Percentiles rank a stretch among this genome's conserved stretches.
Conservation (phyloP, 2,113 vertebrate genomes). For the Elanoides forficatus region DNA sequence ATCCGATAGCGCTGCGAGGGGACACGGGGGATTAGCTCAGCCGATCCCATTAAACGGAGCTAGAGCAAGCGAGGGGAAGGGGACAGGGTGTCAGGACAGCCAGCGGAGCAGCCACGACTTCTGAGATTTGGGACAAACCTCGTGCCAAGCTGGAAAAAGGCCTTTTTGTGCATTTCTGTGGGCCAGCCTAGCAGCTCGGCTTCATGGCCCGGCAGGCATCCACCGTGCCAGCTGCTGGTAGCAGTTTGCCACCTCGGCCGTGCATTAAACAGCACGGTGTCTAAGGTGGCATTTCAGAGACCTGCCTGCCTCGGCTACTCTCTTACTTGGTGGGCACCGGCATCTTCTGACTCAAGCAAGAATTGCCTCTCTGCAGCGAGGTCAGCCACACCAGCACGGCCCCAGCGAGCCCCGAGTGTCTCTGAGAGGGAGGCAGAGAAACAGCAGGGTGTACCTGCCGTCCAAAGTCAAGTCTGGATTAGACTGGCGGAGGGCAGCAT, state of each 20-base stretch:
- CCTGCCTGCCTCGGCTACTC: fast-evolving
- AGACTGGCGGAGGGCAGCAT: fast-evolving
- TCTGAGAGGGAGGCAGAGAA: not conserved
- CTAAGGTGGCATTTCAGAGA: not conserved
- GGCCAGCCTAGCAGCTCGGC: fast-evolving
- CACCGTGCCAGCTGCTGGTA: not conserved
- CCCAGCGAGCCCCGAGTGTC: not conserved
- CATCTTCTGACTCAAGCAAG: not conserved
- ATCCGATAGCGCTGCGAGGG: fast-evolving
- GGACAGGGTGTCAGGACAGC: not conserved
- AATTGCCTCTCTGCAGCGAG: not conserved
- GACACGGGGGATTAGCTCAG: not conserved
- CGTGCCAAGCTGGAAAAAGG: not conserved
- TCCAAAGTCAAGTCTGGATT: conserved; percentile 3
- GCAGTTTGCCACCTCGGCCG: not conserved
- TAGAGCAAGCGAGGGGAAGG: not conserved
- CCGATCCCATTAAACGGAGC: conserved; percentile 15
- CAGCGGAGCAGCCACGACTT: not conserved
- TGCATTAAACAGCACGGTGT: not conserved
- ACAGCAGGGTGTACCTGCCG: not conserved
- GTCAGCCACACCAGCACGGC: not conserved
- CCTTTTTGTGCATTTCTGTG: not conserved
- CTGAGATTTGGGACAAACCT: not conserved
- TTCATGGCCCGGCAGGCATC: not conserved
- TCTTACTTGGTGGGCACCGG: not conserved